Evolutionary conservation across 2,797 vertebrate species (phyloP).

Genomic region (Macrochelys suwanniensis): DNA sequence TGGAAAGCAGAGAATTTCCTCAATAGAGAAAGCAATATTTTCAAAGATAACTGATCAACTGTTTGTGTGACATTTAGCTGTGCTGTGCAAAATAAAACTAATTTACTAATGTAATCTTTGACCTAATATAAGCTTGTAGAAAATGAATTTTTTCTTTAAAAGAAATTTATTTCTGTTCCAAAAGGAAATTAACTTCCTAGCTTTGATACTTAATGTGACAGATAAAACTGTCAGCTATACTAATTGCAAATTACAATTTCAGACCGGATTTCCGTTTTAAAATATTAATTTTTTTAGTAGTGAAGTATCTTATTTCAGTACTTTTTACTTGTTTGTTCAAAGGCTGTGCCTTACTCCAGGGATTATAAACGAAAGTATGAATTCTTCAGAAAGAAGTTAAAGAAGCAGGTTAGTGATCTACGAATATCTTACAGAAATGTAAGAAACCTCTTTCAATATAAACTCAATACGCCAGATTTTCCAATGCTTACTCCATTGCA

Average conservation of each 20-base stretch:
- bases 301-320: not conserved
- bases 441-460: not conserved
- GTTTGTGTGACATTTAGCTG: not conserved
- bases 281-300: not conserved
- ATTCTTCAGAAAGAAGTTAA: slow-evolving; percentile 96
- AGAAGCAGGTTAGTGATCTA: slow-evolving; percentile 91
- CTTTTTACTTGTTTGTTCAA: not conserved
- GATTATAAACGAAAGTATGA: slow-evolving; percentile 99
- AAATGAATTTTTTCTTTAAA: not conserved
- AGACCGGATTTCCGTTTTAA: slow-evolving; percentile 71
- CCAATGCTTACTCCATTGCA: not conserved
- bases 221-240: slow-evolving; percentile 10
- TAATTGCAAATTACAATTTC: slow-evolving; percentile 72
- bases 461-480: not conserved
- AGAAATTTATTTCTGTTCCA: not conserved
- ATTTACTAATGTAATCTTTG: not conserved
- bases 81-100: not conserved
- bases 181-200: slow-evolving; percentile 42
- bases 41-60: not conserved
- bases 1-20: not conserved
- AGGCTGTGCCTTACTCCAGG: slow-evolving; percentile 99
- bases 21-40: not conserved
- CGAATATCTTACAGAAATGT: not conserved
- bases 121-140: not conserved
- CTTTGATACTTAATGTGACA: slow-evolving; percentile 27